Percentiles rank a stretch among this genome's conserved stretches.
phyloP scores from a whole-genome alignment of 2,113 vertebrate genomes.

The Alexandromys fortis region DNA sequence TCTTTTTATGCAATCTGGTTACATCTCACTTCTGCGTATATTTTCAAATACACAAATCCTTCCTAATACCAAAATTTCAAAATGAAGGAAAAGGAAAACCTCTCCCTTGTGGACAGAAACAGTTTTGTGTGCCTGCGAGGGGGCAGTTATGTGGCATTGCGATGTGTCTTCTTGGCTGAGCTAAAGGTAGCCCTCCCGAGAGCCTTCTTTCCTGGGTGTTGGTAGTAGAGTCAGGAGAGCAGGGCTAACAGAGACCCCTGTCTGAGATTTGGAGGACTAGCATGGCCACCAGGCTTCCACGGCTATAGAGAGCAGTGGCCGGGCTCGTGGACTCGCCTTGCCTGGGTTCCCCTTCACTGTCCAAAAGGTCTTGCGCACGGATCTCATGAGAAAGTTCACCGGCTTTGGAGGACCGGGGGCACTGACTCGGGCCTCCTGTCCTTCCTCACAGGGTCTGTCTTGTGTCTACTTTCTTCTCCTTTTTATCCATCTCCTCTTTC shows the following conservation, averaged over 20 bases:
- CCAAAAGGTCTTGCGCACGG: no score
- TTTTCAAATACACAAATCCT: background rate
- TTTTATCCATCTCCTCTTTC: background rate
- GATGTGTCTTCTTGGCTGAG: background rate
- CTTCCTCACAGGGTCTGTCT: background rate
- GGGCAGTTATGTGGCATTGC: background rate
- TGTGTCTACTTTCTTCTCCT: background rate
- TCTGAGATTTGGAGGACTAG: background rate
- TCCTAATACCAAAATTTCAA: background rate
- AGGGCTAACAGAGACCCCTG: background rate
- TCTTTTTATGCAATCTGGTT: background rate
- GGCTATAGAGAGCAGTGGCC: fast-evolving
- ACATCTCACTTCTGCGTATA: background rate
- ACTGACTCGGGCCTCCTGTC: background rate
- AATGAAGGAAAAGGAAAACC: background rate
- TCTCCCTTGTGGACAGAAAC: background rate
- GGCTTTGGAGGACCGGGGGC: background rate
- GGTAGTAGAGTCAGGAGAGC: no score
- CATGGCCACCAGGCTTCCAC: background rate
- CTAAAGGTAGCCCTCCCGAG: background rate
- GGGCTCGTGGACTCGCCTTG: background rate
- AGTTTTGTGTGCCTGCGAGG: background rate
- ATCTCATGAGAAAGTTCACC: background rate
- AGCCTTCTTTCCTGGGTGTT: background rate
- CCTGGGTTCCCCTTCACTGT: background rate